Conservation (phyloP, 2,888 invertebrate species). For the Amphipyra berbera region DNA sequence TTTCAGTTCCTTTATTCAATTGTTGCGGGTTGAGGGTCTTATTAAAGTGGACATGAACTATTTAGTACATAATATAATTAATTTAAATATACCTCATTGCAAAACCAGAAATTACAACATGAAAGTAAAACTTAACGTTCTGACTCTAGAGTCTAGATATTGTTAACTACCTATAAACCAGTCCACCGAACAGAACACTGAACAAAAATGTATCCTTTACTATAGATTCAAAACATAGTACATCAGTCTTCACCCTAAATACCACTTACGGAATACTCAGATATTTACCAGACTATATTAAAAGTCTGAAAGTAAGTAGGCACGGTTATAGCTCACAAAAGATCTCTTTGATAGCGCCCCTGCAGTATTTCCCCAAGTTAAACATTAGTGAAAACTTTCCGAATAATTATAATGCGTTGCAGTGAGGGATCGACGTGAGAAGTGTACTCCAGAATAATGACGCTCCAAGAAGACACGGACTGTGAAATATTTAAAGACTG, state of each 20-base stretch:
- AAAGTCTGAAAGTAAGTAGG: slow-evolving; percentile 46
- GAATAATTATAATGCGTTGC: slow-evolving; percentile 83
- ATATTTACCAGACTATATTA: slow-evolving; percentile 58
- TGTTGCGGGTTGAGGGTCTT: no score
- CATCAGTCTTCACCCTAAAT: slow-evolving; percentile 8
- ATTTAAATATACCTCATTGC: no score
- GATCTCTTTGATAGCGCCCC: slow-evolving; percentile 76
- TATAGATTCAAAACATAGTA: background rate
- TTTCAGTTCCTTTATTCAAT: no score
- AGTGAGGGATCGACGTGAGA: slow-evolving; percentile 67
- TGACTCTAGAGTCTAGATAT: no score
- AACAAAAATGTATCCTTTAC: background rate
- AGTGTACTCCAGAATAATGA: slow-evolving; percentile 86
- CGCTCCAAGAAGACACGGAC: slow-evolving; percentile 55
- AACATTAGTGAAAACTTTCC: slow-evolving; percentile 83
- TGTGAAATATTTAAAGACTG: background rate
- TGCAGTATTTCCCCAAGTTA: slow-evolving; percentile 61
- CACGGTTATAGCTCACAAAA: slow-evolving; percentile 59
- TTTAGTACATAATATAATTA: no score
- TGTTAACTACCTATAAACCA: no score
- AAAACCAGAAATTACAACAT: no score
- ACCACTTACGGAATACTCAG: slow-evolving; percentile 30
- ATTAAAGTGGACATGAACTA: no score
- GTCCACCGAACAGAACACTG: no score
- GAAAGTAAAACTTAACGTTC: no score